Percentiles rank a stretch among this genome's conserved stretches.
These are phyloP conservation scores for Drosophila kanapiae DNA, from an alignment of 1,140 invertebrate genomes.

Conservation along the genomic window DNA sequence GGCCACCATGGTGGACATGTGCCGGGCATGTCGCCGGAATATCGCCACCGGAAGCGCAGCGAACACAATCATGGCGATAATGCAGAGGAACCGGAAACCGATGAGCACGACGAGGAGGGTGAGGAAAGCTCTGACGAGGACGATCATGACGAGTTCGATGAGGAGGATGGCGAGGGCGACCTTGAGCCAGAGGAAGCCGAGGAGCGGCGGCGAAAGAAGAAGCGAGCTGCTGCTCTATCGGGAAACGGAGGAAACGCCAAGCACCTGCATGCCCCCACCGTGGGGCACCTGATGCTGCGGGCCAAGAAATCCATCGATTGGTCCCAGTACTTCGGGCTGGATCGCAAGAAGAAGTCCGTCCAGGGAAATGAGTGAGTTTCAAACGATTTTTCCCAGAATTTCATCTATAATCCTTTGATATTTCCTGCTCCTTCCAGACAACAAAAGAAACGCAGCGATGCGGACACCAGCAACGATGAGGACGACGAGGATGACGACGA, in stretches of 20 bases:
- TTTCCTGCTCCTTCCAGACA: not conserved
- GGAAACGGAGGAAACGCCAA: conserved; percentile 19
- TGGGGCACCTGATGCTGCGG: conserved; percentile 67
- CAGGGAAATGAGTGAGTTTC: conserved; percentile 57
- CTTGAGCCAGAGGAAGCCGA: conserved; percentile 72
- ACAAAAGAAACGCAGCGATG: conserved; percentile 50
- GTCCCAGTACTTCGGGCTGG: conserved; percentile 94
- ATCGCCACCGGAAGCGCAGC: conserved; percentile 78
- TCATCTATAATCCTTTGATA: not conserved
- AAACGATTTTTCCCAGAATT: not conserved
- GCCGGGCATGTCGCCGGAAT: conserved; percentile 39
- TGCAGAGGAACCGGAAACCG: conserved; percentile 82
- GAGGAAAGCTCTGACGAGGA: conserved; percentile 81
- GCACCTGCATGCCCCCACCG: conserved; percentile 54
- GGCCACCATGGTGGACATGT: conserved; percentile 50
- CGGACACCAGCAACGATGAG: conserved; percentile 40
- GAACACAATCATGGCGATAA: conserved; percentile 74
- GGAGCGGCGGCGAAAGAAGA: conserved; percentile 80
- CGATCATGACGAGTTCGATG: conserved; percentile 86
- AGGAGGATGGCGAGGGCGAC: conserved; percentile 81
- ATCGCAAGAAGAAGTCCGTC: conserved; percentile 89
- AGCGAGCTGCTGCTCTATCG: conserved; percentile 52
- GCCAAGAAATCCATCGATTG: conserved; percentile 93
- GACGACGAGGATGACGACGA: conserved; percentile 31
- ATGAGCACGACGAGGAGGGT: conserved; percentile 85